Conservation (phyloP, 2,797 vertebrate genomes). For the Prionace glauca region DNA sequence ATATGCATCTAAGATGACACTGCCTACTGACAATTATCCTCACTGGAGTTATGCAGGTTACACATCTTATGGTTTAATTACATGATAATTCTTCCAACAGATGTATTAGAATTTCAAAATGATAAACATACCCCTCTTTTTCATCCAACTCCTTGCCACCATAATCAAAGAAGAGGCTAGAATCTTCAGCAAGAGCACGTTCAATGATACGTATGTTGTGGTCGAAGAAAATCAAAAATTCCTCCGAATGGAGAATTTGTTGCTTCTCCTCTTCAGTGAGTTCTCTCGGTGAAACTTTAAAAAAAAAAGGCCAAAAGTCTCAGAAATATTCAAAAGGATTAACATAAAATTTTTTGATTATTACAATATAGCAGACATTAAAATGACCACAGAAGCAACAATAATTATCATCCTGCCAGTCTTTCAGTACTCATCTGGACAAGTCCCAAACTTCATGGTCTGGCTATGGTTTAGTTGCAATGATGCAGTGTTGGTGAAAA, state of each 20-base stretch:
- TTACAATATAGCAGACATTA: not conserved
- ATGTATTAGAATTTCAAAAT: not conserved
- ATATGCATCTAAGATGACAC: not conserved
- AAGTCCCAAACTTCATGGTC: not conserved
- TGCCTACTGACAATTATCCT: not conserved
- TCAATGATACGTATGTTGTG: slow-evolving; percentile 91
- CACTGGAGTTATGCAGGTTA: too few relatives aligned
- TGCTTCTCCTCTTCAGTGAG: slow-evolving; percentile 93
- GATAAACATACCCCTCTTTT: slow-evolving; percentile 75
- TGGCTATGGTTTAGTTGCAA: not conserved
- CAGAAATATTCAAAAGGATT: not conserved
- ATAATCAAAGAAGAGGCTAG: slow-evolving; percentile 91
- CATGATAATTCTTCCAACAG: not conserved
- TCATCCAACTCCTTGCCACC: slow-evolving; percentile 82
- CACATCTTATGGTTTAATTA: not conserved
- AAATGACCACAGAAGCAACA: not conserved
- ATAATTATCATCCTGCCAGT: not conserved
- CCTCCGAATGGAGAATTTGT: slow-evolving; percentile 90
- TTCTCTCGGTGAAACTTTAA: slow-evolving; percentile 74
- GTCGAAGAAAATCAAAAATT: slow-evolving; percentile 95
- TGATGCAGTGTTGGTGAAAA: not conserved
- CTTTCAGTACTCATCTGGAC: not conserved
- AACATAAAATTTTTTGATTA: not conserved
- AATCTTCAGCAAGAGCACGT: slow-evolving; percentile 83
- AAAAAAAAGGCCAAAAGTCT: slow-evolving; percentile 44